Percentiles rank a stretch among this genome's conserved stretches.
Evolutionary conservation across 2,888 invertebrate genomes (phyloP).

Genomic region (Synergus umbraculus): DNA sequence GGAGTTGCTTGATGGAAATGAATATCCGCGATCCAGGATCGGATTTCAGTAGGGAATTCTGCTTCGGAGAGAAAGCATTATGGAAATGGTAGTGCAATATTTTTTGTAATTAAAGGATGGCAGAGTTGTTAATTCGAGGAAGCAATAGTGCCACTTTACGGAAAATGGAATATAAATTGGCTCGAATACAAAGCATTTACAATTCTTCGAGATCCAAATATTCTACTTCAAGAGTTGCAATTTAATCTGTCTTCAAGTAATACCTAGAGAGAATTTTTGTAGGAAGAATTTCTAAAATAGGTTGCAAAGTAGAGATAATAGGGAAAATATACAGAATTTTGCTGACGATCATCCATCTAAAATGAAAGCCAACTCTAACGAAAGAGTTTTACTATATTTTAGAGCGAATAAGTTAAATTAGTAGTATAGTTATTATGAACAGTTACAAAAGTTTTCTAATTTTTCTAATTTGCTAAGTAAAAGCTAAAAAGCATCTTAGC

Average conservation of each 20-base stretch:
- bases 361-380: too few relatives aligned
- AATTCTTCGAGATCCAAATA: neutral
- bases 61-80: conserved; percentile 28
- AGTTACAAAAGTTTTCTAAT: too few relatives aligned
- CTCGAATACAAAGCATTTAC: neutral
- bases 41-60: conserved; percentile 35
- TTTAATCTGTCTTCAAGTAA: neutral
- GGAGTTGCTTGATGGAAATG: conserved; percentile 29
- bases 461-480: too few relatives aligned
- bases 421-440: too few relatives aligned
- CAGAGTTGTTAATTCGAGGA: neutral
- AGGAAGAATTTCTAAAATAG: too few relatives aligned
- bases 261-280: too few relatives aligned
- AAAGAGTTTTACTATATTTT: too few relatives aligned
- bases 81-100: conserved; percentile 20
- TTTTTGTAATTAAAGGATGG: conserved; percentile 11
- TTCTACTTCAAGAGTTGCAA: neutral
- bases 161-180: neutral
- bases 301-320: too few relatives aligned
- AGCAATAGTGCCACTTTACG: neutral
- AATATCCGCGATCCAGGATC: conserved; percentile 8
- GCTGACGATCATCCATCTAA: too few relatives aligned
- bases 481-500: too few relatives aligned
- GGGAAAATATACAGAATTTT: too few relatives aligned
- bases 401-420: too few relatives aligned